Percentiles rank a stretch among this genome's conserved stretches.
These are phyloP conservation scores for Anisognathus igniventris DNA, from an alignment of 2,797 vertebrate species.

Conservation along the genomic window DNA sequence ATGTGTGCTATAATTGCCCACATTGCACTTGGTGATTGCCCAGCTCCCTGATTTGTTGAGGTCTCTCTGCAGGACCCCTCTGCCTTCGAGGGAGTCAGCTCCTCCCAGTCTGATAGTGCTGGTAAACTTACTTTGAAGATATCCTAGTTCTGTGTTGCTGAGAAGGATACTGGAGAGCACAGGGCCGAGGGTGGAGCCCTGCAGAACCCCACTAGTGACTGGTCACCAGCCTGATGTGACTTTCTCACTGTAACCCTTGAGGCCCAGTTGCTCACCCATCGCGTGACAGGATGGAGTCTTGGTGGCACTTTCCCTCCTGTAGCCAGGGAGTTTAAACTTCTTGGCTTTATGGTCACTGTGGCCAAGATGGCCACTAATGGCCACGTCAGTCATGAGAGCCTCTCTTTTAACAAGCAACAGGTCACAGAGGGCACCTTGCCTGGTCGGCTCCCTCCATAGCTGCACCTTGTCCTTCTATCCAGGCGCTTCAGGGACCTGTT, in stretches of 20 bases:
- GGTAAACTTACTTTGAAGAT: not conserved
- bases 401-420: not conserved
- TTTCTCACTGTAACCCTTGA: not conserved
- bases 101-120: not conserved
- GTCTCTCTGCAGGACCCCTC: not conserved
- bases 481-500: fast-evolving
- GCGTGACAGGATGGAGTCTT: too few relatives aligned
- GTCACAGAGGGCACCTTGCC: not conserved
- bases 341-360: not conserved
- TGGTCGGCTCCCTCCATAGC: fast-evolving
- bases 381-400: fast-evolving
- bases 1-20: fast-evolving
- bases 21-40: not conserved
- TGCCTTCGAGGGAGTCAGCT: not conserved
- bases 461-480: not conserved
- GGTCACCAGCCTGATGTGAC: too few relatives aligned
- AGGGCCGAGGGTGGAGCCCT: not conserved
- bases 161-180: too few relatives aligned
- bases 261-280: too few relatives aligned
- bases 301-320: not conserved
- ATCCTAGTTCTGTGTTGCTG: not conserved
- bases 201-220: not conserved
- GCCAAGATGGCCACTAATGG: not conserved
- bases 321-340: not conserved
- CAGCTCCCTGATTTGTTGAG: not conserved